Conservation (phyloP, 92 coral and sea anemone genomes). For the Epizoanthus illoricatus region DNA sequence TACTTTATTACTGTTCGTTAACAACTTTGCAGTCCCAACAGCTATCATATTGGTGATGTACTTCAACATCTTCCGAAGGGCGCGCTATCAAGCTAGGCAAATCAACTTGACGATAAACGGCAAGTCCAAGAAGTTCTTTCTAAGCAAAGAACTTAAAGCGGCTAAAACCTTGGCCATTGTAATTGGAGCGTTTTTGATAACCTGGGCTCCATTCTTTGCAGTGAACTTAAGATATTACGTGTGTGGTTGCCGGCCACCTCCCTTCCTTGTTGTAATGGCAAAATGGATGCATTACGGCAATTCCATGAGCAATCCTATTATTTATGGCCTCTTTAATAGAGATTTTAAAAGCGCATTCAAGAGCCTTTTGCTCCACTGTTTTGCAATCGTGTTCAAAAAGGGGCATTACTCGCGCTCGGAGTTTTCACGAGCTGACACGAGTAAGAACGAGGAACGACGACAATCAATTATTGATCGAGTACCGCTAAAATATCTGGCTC, state of each 20-base stretch:
- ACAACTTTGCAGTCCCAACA: constrained; percentile 78
- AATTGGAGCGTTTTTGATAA: constrained; percentile 87
- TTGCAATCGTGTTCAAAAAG: constrained; percentile 25
- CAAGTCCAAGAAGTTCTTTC: constrained; percentile 68
- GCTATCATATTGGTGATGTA: constrained; percentile 77
- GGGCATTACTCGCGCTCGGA: constrained; percentile 2
- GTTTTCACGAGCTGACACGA: constrained; percentile 14
- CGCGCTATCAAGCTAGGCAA: constrained; percentile 82
- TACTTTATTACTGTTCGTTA: constrained; percentile 60
- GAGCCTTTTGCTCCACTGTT: constrained; percentile 61
- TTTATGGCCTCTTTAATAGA: constrained; percentile 91
- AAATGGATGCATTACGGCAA: constrained; percentile 97
- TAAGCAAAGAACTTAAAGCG: constrained; percentile 87
- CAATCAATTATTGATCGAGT: neutral
- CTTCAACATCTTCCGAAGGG: constrained; percentile 79
- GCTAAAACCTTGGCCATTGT: constrained; percentile 95
- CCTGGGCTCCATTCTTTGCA: constrained; percentile 97
- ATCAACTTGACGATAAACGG: constrained; percentile 82
- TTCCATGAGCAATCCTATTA: constrained; percentile 84
- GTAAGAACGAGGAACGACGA: constrained; percentile 6
- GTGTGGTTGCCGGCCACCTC: constrained; percentile 56
- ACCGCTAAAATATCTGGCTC: no score
- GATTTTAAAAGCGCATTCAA: constrained; percentile 84
- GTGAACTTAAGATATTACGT: constrained; percentile 72
- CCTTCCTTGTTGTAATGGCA: constrained; percentile 72